Percentiles rank a stretch among this genome's conserved stretches.
These are phyloP conservation scores for Zygothrica quintamaculata DNA, from an alignment of 2,888 invertebrate genomes.

Conservation along the genomic window DNA sequence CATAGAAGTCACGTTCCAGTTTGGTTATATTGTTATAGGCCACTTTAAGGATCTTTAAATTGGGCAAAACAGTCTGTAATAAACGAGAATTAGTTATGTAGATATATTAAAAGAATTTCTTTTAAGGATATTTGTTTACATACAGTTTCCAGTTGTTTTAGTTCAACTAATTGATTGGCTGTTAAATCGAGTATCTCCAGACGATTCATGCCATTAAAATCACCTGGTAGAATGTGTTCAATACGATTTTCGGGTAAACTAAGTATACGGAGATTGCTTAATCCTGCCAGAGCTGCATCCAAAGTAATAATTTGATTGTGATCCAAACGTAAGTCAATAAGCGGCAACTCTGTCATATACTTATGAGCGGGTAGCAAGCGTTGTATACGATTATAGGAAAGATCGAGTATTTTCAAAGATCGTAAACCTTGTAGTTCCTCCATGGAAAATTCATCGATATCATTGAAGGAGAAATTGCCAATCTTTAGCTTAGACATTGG, in stretches of 20 bases:
- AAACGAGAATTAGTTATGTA: neutral
- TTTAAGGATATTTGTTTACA: neutral
- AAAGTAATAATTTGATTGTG: constrained; percentile 90
- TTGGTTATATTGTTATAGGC: constrained; percentile 91
- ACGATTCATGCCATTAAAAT: constrained; percentile 91
- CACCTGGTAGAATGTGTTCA: constrained; percentile 90
- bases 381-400: constrained; percentile 90
- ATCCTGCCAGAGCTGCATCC: constrained; percentile 90
- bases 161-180: constrained; percentile 89
- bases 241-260: constrained; percentile 91
- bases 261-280: constrained; percentile 89
- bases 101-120: neutral
- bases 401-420: constrained; percentile 89
- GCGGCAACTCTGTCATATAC: constrained; percentile 90
- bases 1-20: constrained; percentile 92
- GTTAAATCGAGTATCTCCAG: constrained; percentile 91
- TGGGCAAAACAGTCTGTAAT: constrained; percentile 90
- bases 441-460: constrained; percentile 91
- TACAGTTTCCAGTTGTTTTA: constrained; percentile 94
- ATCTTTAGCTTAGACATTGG: constrained; percentile 88
- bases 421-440: constrained; percentile 91
- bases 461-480: constrained; percentile 91
- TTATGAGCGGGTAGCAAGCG: constrained; percentile 89
- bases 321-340: constrained; percentile 90
- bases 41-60: constrained; percentile 90